Evolutionary conservation across 1,140 invertebrate species (phyloP).

Genomic region (Drosophila mauritiana): DNA sequence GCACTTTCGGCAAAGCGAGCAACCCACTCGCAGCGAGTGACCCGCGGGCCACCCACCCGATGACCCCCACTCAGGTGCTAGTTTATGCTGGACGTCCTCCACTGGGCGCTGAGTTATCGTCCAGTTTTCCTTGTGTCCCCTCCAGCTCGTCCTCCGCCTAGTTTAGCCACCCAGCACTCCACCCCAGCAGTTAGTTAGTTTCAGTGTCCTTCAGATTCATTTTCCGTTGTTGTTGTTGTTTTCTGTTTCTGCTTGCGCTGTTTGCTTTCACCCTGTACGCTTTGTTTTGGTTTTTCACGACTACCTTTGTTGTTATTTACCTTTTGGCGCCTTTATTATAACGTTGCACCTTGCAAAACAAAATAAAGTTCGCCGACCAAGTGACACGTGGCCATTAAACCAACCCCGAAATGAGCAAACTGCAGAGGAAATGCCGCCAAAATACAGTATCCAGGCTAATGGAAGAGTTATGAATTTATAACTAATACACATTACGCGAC

Average conservation of each 20-base stretch:
- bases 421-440: slow-evolving; percentile 17
- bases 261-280: slow-evolving; percentile 48
- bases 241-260: slow-evolving; percentile 37
- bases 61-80: slow-evolving; percentile 68
- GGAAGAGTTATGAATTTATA: slow-evolving; percentile 78
- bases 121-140: neutral
- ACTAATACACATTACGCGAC: slow-evolving; percentile 63
- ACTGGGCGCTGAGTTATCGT: slow-evolving; percentile 67
- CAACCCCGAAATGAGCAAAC: slow-evolving; percentile 17
- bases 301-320: slow-evolving; percentile 69
- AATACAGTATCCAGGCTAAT: slow-evolving; percentile 43
- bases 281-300: slow-evolving; percentile 54
- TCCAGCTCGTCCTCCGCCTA: neutral
- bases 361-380: slow-evolving; percentile 21
- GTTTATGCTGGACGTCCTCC: slow-evolving; percentile 62
- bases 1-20: slow-evolving; percentile 77
- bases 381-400: slow-evolving; percentile 35
- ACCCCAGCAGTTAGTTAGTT: slow-evolving; percentile 73
- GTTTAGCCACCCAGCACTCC: slow-evolving; percentile 8
- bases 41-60: slow-evolving; percentile 37
- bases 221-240: slow-evolving; percentile 25
- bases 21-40: slow-evolving; percentile 16
- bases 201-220: slow-evolving; percentile 67
- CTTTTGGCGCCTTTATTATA: slow-evolving; percentile 79
- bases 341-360: slow-evolving; percentile 60